Evolutionary conservation across 2,888 invertebrate genomes (phyloP), one percentile per base, ranked within the genome.

Genomic region (Machimus rusticus): DNA sequence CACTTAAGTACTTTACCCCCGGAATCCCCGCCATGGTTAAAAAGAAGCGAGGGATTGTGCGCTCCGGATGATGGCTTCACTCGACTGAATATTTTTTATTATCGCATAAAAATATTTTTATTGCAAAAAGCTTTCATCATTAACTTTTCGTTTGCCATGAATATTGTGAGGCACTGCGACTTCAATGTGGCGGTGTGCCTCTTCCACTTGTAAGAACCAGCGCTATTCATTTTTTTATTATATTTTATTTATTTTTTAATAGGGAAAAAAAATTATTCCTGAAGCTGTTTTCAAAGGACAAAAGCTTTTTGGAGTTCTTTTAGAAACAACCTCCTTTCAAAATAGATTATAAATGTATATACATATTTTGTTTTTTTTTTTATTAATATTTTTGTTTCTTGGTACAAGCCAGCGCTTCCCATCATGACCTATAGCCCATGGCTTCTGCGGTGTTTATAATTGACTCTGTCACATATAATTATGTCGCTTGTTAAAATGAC

Each of bases 91-190:
- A 82, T 57, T 57, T 82, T 82, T 82, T 82, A 82, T 82, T 82
- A 74, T 85, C 74, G 14, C 74, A 85, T 51, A 39, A 74, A 74
- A 74, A 74, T 85, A 74, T 74, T 85, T 84, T 85, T 85, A 85
- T 85, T 85, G 85, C 85, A 31, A 74, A 85, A 85, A 85, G 85
- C 85, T 85, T 85, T 85, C 85, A 85, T 85, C 85, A 74, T 85
- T 85, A 85, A 85, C 39, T 85, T 85, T 85, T 85, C 74, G 82
- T 57, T 82, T 82, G 46, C 31, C 66, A 34, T 39, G 82, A 82
- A 57, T n/a, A n/a, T 37, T 55, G 37, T 37, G 39, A 1, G 66
- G 28, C 23, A 28, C 9, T 0, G 12, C 34, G 37, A 14, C 82
- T 19, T 34, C 39, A 9, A 9, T 57, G 39, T 66, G 66, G 12